Evolutionary conservation across 2,113 vertebrate genomes (phyloP), one percentile per base, ranked within the genome.

Genomic region (Antennarius striatus): DNA sequence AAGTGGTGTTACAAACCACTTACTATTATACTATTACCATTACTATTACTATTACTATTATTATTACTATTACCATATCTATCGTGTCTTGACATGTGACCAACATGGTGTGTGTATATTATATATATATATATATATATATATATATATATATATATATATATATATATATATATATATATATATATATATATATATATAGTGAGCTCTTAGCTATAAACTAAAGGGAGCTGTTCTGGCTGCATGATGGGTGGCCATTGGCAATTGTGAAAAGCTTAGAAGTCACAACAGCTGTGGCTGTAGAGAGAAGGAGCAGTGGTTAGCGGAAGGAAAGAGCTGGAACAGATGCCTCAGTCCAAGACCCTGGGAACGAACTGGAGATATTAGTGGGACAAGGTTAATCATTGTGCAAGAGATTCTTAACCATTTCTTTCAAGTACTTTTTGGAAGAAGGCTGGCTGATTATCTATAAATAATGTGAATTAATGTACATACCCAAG

Each of bases 141-240:
- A n/a, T n/a, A n/a, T n/a, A n/a, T n/a, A n/a, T n/a, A n/a, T n/a
- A n/a, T n/a, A n/a, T n/a, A n/a, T n/a, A n/a, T n/a, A n/a, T n/a
- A n/a, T n/a, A n/a, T n/a, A n/a, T n/a, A n/a, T n/a, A n/a, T n/a
- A n/a, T n/a, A n/a, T n/a, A n/a, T n/a, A n/a, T n/a, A n/a, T n/a
- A n/a, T n/a, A n/a, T n/a, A n/a, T n/a, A n/a, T n/a, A n/a, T n/a
- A n/a, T n/a, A n/a, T n/a, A n/a, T n/a, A n/a, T n/a, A n/a, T n/a
- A 91, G 91, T 85, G 90, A 68, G 69, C 78, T 93, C 89, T 95
- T 93, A 93, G 89, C 80, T 60, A 17, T 84, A 86, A 93, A 91
- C 93, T 92, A 86, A 91, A 88, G 91, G 90, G 92, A 93, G 87
- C 88, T 88, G 79, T 92, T 92, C 85, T 93, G 86, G 85, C 89